Evolutionary conservation across 1,140 invertebrate species (phyloP).

Genomic region (Aphidius gifuensis): DNA sequence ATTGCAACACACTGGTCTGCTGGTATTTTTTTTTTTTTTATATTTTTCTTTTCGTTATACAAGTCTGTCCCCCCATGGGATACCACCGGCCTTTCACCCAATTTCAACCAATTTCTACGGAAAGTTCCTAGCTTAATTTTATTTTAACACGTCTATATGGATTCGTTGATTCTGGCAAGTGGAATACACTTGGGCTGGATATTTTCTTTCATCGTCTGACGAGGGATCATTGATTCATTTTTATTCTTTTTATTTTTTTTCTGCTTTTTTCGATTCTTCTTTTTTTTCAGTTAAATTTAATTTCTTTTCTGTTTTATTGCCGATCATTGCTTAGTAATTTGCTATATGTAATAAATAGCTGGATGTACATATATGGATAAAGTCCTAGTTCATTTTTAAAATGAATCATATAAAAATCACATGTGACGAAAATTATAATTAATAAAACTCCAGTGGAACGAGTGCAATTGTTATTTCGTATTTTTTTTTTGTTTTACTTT

Average conservation of each 20-base stretch:
- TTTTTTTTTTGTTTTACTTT: no score
- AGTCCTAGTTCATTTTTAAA: no score
- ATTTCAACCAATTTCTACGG: constrained; percentile 61
- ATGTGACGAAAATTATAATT: no score
- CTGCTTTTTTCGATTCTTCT: no score
- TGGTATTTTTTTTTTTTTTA: constrained; percentile 5
- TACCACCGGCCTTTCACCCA: constrained; percentile 51
- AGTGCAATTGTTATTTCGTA: no score
- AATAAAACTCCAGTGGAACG: no score
- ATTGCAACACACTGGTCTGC: constrained; percentile 13
- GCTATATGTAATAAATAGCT: no score
- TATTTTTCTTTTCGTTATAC: background rate
- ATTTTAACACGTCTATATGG: constrained; percentile 56
- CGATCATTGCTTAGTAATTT: no score
- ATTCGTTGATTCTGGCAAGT: constrained; percentile 28
- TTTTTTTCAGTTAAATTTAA: no score
- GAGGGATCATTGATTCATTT: constrained; percentile 16
- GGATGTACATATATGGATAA: no score
- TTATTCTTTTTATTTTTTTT: background rate
- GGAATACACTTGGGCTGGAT: constrained; percentile 9
- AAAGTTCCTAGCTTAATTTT: constrained; percentile 60
- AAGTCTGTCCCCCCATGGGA: constrained; percentile 33
- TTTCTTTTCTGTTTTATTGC: no score
- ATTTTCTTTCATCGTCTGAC: constrained; percentile 19
- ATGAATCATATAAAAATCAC: no score